Evolutionary conservation across 2,888 invertebrate species (phyloP), one percentile per base, ranked within the genome.

Genomic region (Elegia similella): DNA sequence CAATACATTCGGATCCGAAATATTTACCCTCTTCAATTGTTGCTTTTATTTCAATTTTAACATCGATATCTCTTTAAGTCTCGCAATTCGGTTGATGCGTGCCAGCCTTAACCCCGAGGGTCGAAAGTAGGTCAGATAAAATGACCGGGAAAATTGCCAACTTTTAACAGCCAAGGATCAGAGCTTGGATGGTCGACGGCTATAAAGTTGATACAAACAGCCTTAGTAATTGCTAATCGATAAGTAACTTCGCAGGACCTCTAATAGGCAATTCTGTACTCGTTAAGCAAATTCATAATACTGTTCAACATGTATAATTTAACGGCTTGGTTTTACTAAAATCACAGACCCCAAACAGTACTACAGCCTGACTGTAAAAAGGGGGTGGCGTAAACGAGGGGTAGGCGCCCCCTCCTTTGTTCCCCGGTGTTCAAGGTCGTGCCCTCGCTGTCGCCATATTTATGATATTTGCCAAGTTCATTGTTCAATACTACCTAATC

Each of bases 391-490:
- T 61, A 63, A 65, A 58, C 65, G 62, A 59, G 65, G 69, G 70
- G 59, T 38, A 15, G 58, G 58, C 55, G 58, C 66, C 72, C 73
- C 73, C 75, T 66, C 67, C 76, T 80, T 80, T 80, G 83, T 83
- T 78, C 69, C 64, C 53, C 61, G 60, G 62, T 71, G 63, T 72
- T 76, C 82, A 86, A 84, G 85, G 84, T 68, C 78, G 63, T 53
- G 47, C 55, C 54, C 56, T 12, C 60, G 53, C 47, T 55, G 44
- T 56, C 55, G 53, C 55, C 58, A 53, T 61, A 54, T 60, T 67
- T 66, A 67, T 64, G 63, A 65, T 59, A 58, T 64, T 60, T 47
- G 57, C 57, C 23, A 62, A 65, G 64, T 67, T 71, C 66, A 67
- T 62, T 67, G 65, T 65, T 66, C 63, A 68, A 59, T 59, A 55